phyloP scores from a whole-genome alignment of 2,797 vertebrate species.

The Sarcophilus harrisii region DNA sequence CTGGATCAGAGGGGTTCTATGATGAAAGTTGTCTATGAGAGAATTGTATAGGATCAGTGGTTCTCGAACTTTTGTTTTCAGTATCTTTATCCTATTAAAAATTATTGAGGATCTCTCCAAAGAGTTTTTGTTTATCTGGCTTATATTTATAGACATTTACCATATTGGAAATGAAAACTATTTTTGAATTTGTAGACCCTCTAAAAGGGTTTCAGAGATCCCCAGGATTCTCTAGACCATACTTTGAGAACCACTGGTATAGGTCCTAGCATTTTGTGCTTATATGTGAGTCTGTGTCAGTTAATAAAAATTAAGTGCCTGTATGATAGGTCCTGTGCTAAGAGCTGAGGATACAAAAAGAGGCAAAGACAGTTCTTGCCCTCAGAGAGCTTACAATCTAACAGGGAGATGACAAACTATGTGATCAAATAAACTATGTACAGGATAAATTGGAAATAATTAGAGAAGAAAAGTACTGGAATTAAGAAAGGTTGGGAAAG shows the following conservation, averaged over 20 bases:
- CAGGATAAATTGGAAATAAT: not conserved
- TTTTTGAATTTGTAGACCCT: too few species aligned
- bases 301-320: not conserved
- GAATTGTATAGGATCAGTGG: not conserved
- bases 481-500: not conserved
- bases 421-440: not conserved
- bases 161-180: too few species aligned
- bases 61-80: too few species aligned
- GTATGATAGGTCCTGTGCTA: not conserved
- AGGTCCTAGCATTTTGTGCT: not conserved
- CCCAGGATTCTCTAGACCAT: too few species aligned
- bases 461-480: not conserved
- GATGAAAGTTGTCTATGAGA: not conserved
- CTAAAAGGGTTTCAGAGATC: too few species aligned
- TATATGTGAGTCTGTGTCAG: not conserved
- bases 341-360: not conserved
- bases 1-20: constrained; percentile 7
- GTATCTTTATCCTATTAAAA: too few species aligned
- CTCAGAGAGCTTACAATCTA: not conserved
- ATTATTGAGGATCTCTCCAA: too few species aligned
- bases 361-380: not conserved
- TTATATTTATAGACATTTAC: too few species aligned
- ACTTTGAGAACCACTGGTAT: too few species aligned
- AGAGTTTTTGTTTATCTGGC: too few species aligned
- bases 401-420: not conserved